Evolutionary conservation across 1,140 invertebrate genomes (phyloP).

Genomic region (Zaprionus capensis): DNA sequence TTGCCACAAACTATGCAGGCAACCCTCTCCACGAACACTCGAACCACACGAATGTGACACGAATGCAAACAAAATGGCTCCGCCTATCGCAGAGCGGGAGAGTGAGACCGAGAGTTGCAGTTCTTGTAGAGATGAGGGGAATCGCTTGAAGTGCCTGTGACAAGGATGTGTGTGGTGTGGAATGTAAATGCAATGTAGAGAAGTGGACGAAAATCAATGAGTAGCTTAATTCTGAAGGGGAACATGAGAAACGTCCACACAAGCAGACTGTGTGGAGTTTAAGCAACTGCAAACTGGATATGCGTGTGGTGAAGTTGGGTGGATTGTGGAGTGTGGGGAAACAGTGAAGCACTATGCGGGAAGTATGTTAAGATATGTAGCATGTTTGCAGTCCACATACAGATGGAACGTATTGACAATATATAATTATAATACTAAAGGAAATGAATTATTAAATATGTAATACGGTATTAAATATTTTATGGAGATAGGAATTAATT

Average conservation of each 20-base stretch:
- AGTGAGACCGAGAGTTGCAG: slow-evolving; percentile 14
- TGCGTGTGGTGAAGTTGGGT: background rate
- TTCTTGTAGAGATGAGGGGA: slow-evolving; percentile 36
- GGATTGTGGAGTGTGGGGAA: slow-evolving; percentile 4
- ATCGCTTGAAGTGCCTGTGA: background rate
- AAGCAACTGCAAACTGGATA: slow-evolving; percentile 18
- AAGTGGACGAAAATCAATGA: background rate
- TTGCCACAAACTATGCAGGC: slow-evolving; percentile 13
- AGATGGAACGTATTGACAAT: no score
- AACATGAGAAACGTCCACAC: slow-evolving; percentile 2
- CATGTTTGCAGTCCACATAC: background rate
- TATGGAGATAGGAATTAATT: background rate
- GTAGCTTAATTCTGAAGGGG: slow-evolving; percentile 12
- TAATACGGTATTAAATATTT: background rate
- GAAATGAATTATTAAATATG: background rate
- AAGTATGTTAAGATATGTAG: background rate
- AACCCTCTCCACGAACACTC: slow-evolving; percentile 13
- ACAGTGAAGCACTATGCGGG: background rate
- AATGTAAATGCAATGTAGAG: background rate
- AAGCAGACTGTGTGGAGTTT: background rate
- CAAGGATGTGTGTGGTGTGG: slow-evolving; percentile 19
- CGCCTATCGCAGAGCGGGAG: slow-evolving; percentile 46
- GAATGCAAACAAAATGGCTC: slow-evolving; percentile 36
- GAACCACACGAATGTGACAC: slow-evolving; percentile 11
- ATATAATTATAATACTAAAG: no score